Base-by-base conservation (phyloP, 2,797 vertebrate genomes). In the Euthynnus affinis region DNA sequence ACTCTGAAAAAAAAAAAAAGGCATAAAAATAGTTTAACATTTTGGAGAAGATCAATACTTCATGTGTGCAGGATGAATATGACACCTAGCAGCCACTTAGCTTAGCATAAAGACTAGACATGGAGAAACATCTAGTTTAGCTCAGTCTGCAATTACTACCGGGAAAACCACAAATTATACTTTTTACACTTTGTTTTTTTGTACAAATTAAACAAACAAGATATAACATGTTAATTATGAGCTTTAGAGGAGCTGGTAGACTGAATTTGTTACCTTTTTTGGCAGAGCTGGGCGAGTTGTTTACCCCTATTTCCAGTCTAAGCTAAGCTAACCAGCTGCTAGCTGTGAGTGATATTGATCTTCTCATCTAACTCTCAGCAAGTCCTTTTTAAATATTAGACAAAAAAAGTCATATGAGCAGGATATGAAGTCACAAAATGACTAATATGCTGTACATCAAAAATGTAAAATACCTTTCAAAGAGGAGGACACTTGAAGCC, bases 401-500 rank as follows among this genome's bases (percentile, higher is more conserved):
- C 3, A 61, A 34, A 72, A 72, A 18, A 23, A 64, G 18, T 46
- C 5, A 4, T 32, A 3, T 32, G 10, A 49, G 29, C 17, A 15
- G 27, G 13, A 53, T 15, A 17, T 3, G 10, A 63, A 42, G 18
- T 23, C 5, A 32, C 12, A 63, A 51, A 25, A 7, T 46, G 4
- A 23, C 0, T 40, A 42, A 40, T 44, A 52, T 9, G 22, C 20
- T 27, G 27, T 0, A 58, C 22, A 60, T 20, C 9, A 62, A 68
- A 68, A 56, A 72, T n/a, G 9, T n/a, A 53, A 60, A 37, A 89
- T 87, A 98, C 98, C 97, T 96, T 96, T 96, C 25, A 99, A 87
- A 14, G 91, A 87, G 15, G 92, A 87, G 42, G 98, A 97, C 51
- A 99, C 90, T 65, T 96, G 84, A 2, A 99, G 92, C 98, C 98